A percentile compares a stretch with the other conserved stretches of the same genome.
Conservation (phyloP, 1,140 invertebrate genomes). For the Micrasema minimum region DNA sequence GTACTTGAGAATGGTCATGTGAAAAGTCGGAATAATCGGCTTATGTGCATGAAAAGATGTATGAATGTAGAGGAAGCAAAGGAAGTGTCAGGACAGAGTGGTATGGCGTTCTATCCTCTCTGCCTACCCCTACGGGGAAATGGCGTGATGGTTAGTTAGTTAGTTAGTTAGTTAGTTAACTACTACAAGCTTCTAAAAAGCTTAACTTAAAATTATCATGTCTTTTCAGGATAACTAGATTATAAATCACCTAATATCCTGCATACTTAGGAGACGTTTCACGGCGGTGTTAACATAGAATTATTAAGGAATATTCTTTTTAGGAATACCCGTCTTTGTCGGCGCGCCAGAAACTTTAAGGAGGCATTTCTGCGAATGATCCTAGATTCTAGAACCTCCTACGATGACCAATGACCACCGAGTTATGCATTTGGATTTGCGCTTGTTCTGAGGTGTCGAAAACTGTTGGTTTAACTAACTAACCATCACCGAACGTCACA, state of each 20-base stretch:
- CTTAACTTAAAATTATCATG: slow-evolving; percentile 1
- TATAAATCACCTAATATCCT: slow-evolving; percentile 12
- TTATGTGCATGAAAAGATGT: no score
- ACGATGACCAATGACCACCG: not conserved
- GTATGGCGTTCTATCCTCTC: no score
- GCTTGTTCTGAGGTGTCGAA: not conserved
- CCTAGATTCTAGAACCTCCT: not conserved
- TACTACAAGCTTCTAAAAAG: no score
- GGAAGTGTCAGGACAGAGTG: no score
- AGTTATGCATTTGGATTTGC: not conserved
- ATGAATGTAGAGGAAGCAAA: no score
- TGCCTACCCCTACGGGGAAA: no score
- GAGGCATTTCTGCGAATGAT: slow-evolving; percentile 23
- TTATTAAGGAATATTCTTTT: not conserved
- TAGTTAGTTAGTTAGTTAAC: no score
- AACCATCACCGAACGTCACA: no score
- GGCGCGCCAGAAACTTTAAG: slow-evolving; percentile 16
- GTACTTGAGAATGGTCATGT: no score
- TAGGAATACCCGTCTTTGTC: slow-evolving; percentile 5
- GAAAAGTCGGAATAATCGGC: no score
- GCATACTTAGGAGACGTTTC: not conserved
- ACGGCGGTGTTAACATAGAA: no score
- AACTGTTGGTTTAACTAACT: not conserved
- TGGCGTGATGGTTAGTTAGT: no score
- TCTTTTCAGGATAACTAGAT: slow-evolving; percentile 1